These are phyloP conservation scores for Heteromurus nitidus DNA, from an alignment of 2,888 invertebrate genomes.

Conservation along the genomic window DNA sequence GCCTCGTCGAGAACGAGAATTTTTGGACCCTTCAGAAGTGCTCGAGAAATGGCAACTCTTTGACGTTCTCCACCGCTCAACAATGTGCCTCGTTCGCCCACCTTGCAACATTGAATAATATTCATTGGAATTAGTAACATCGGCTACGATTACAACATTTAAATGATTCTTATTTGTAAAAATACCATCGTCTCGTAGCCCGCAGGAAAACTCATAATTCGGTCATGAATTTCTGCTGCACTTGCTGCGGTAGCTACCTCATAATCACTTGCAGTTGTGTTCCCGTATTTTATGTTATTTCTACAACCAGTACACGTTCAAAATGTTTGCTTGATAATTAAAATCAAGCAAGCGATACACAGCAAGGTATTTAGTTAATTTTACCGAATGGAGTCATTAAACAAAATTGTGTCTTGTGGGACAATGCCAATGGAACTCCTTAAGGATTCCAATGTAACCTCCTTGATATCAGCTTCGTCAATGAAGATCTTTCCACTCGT, in stretches of 20 bases:
- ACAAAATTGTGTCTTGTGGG: slow-evolving; percentile 78
- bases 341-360: background rate
- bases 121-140: background rate
- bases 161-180: background rate
- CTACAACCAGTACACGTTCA: too few species aligned
- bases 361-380: too few species aligned
- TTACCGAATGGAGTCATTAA: slow-evolving; percentile 76
- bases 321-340: too few species aligned
- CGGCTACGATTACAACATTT: background rate
- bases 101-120: slow-evolving; percentile 23
- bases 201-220: slow-evolving; percentile 77
- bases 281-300: slow-evolving; percentile 78
- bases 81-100: slow-evolving; percentile 79
- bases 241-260: slow-evolving; percentile 77
- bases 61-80: slow-evolving; percentile 79
- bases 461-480: slow-evolving; percentile 76
- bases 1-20: slow-evolving; percentile 78
- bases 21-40: slow-evolving; percentile 77
- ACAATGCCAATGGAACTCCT: slow-evolving; percentile 78
- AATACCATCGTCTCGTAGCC: slow-evolving; percentile 73
- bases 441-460: slow-evolving; percentile 77
- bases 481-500: slow-evolving; percentile 75
- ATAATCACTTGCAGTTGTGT: slow-evolving; percentile 75
- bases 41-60: slow-evolving; percentile 78
- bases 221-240: slow-evolving; percentile 78